Evolutionary conservation across 2,113 vertebrate species (phyloP), one percentile per base, ranked within the genome.

Genomic region (Sinocyclocheilus anshuiensis): DNA sequence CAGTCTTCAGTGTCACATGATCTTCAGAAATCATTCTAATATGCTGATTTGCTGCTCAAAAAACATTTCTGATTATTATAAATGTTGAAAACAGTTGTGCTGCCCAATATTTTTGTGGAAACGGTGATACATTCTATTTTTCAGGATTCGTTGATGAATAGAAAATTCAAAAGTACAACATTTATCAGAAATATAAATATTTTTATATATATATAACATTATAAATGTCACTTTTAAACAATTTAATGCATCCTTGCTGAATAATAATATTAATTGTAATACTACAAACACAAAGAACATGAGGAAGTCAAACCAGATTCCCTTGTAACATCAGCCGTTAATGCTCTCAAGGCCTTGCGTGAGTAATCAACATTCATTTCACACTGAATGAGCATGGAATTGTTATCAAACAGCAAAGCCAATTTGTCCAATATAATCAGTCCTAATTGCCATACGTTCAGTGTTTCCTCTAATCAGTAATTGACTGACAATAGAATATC

Each of bases 291-390:
- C 67, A 71, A 18, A 69, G 6, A 69, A 69, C 36, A 29, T 18
- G 15, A 36, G 53, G 3, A 63, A 63, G 22, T 63, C 59, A 63
- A 63, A 63, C 36, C 55, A 83, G 15, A 71, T 72, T 20, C 1
- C n/a, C 33, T 65, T 79, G 55, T 74, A 69, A 42, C 18, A 74
- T 72, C 69, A 74, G 69, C 69, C 24, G 57, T 15, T 42, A 39
- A 67, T 12, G 57, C 85, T 69, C 50, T 78, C 53, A 33, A 29
- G 78, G 26, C 77, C 55, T 69, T 88, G 48, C 85, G 50, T 82
- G 72, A 79, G 48, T 71, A 88, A 87, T 89, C 81, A 87, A 67
- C 87, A 79, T 79, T 86, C 69, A 87, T 88, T 89, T 88, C 86
- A 88, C 80, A 75, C 81, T 81, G 81, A 89, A 87, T 87, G 77